A percentile compares a stretch with the other conserved stretches of the same genome.
These are phyloP conservation scores for Cantharis lateralis DNA, from an alignment of 2,888 invertebrate species.

Conservation along the genomic window DNA sequence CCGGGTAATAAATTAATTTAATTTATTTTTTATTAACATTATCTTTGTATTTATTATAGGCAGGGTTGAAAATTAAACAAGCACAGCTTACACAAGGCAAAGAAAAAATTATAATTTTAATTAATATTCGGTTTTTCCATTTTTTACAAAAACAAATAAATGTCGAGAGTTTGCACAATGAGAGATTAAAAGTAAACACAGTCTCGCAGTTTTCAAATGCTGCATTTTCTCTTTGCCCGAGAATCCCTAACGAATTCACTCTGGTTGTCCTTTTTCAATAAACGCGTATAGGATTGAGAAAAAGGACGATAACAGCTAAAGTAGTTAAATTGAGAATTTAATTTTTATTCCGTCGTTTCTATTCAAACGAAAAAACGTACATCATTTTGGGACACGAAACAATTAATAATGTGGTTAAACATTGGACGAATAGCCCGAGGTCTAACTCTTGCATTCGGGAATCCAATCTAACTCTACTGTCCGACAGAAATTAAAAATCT, in stretches of 20 bases:
- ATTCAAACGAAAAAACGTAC: constrained; percentile 50
- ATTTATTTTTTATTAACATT: constrained; percentile 12
- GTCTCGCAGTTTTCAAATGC: constrained; percentile 32
- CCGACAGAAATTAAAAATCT: constrained; percentile 49
- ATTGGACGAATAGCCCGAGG: constrained; percentile 42
- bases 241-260: constrained; percentile 24
- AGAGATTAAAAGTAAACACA: constrained; percentile 47
- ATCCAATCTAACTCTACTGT: constrained; percentile 41
- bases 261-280: constrained; percentile 16
- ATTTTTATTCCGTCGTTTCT: constrained; percentile 40
- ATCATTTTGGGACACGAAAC: constrained; percentile 48
- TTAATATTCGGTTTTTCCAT: constrained; percentile 32
- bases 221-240: constrained; percentile 27
- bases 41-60: constrained; percentile 28
- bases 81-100: constrained; percentile 24
- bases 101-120: constrained; percentile 31
- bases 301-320: constrained; percentile 34
- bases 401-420: constrained; percentile 53
- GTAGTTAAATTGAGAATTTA: constrained; percentile 40
- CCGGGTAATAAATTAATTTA: constrained; percentile 22
- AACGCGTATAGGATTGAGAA: constrained; percentile 13
- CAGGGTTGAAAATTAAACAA: constrained; percentile 27
- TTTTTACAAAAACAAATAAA: constrained; percentile 43
- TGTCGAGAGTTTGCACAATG: constrained; percentile 51
- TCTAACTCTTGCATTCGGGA: constrained; percentile 39